Evolutionary conservation across 1,140 invertebrate species (phyloP), one percentile per base, ranked within the genome.

Genomic region (Apis cerana): DNA sequence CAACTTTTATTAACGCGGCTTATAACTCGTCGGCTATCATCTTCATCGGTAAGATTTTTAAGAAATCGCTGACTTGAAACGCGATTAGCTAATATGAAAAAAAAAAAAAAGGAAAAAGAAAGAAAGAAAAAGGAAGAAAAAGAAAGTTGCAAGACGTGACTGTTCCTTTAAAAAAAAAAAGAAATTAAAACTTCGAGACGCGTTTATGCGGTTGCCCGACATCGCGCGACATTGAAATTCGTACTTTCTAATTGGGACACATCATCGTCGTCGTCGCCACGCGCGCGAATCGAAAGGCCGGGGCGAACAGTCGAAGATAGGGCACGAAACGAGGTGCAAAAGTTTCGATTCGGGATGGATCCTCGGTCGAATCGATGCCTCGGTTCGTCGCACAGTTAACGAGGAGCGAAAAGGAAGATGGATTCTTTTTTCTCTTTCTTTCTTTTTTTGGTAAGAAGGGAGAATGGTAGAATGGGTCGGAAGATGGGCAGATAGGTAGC

Each of bases 401-500:
- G 77, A 79, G 64, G 19, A 71, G 70, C 43, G 52, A 67, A 75
- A 65, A 50, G 50, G 21, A 1, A 52, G 23, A 58, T 54, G 48
- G 70, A 75, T 65, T 52, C 15, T 48, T 75, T 2, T 54, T 15
- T 54, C 3, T 43, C 3, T 43, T 43, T 43, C 27, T 1, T 27
- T 27, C 27, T 43, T 43, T 33, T 33, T 33, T 33, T 4, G 70
- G 61, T 17, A 67, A 67, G 71, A 62, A 81, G 2, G 71, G 50
- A 52, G 69, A 54, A 54, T 27, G 0, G 10, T 33, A 33, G 50
- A 33, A 62, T 59, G 17, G 56, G 62, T 76, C 64, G 65, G 72
- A 67, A 76, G 72, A 33, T 82, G 64, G 82, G 58, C 64, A 86
- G 74, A 86, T 86, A 86, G 77, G 75, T 82, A 88, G 75, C 75